Conservation (phyloP, 2,888 invertebrate species). For the Scaptomyza caliginosa region DNA sequence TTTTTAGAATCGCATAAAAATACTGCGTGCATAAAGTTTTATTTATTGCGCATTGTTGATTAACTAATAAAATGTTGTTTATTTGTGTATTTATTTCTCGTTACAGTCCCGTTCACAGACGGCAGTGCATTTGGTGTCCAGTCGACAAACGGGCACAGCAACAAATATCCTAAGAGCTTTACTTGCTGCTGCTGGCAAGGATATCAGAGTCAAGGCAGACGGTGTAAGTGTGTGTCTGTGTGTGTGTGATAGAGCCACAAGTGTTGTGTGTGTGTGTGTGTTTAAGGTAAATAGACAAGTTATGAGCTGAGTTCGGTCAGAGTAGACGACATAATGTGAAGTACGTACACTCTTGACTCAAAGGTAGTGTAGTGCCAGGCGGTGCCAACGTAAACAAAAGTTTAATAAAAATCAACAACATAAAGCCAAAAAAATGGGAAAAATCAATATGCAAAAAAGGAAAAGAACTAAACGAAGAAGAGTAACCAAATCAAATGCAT, state of each 20-base stretch:
- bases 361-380: constrained; percentile 63
- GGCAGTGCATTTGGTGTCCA: constrained; percentile 97
- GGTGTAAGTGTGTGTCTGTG: constrained; percentile 88
- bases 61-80: not conserved
- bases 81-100: not conserved
- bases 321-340: constrained; percentile 47
- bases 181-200: constrained; percentile 94
- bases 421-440: constrained; percentile 63
- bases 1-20: constrained; percentile 17
- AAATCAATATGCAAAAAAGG: constrained; percentile 70
- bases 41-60: not conserved
- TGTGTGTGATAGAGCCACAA: constrained; percentile 55
- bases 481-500: constrained; percentile 57
- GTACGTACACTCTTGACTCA: constrained; percentile 65
- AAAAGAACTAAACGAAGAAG: not conserved
- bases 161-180: constrained; percentile 95
- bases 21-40: constrained; percentile 40
- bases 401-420: constrained; percentile 57
- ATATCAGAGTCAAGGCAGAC: constrained; percentile 93
- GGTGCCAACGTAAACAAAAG: constrained; percentile 81
- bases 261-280: constrained; percentile 49
- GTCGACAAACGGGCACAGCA: constrained; percentile 95
- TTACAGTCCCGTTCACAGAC: constrained; percentile 95
- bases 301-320: too few relatives aligned
- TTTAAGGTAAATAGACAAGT: constrained; percentile 29